Conservation (phyloP, 2,888 invertebrate genomes). For the Germaria angustata region DNA sequence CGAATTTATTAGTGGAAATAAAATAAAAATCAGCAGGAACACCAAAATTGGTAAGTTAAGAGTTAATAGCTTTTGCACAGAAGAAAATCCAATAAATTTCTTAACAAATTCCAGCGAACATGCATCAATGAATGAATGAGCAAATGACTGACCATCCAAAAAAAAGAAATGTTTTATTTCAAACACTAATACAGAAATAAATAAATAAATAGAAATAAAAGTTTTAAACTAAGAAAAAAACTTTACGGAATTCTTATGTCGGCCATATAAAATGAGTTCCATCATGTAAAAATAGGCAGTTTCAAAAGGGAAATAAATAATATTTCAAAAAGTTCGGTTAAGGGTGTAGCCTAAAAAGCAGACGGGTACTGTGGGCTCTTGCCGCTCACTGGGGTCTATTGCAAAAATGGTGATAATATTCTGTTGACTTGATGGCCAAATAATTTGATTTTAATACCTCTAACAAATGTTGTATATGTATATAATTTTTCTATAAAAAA, state of each 20-base stretch:
- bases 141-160: conserved; percentile 47
- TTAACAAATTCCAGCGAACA: conserved; percentile 33
- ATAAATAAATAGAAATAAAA: conserved; percentile 16
- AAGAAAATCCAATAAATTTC: conserved; percentile 45
- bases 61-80: conserved; percentile 54
- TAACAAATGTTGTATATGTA: too few relatives aligned
- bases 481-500: too few relatives aligned
- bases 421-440: too few relatives aligned
- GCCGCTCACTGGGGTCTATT: too few relatives aligned
- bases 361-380: too few relatives aligned
- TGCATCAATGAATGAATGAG: conserved; percentile 45
- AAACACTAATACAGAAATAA: conserved; percentile 16
- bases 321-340: too few relatives aligned
- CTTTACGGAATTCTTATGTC: conserved; percentile 40
- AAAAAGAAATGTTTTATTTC: conserved; percentile 53
- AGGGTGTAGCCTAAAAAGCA: too few relatives aligned
- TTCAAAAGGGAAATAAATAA: too few relatives aligned
- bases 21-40: conserved; percentile 63
- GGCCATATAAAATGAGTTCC: conserved; percentile 14
- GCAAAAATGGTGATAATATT: too few relatives aligned
- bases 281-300: conserved; percentile 9
- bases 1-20: conserved; percentile 54
- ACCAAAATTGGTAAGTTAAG: conserved; percentile 64
- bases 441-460: too few relatives aligned
- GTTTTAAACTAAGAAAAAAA: background rate